Conservation (phyloP, 2,113 vertebrate genomes). For the Macrotus californicus region DNA sequence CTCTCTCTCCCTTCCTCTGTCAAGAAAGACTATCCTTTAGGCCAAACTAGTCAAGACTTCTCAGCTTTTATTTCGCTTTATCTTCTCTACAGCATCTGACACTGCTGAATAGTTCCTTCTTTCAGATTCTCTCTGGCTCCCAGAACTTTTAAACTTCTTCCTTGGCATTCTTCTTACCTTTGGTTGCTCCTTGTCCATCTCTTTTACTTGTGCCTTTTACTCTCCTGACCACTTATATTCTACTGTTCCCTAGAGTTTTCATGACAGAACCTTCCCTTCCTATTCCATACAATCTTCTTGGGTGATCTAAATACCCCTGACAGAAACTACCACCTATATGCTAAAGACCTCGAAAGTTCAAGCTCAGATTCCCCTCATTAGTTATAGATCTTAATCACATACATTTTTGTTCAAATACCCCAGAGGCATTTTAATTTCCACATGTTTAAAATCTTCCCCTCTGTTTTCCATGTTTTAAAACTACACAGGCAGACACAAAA, state of each 20-base stretch:
- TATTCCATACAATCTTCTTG: not conserved
- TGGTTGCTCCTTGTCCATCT: not conserved
- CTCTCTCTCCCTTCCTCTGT: too few relatives aligned
- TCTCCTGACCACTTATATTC: not conserved
- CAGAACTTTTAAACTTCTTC: not conserved
- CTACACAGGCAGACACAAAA: not conserved
- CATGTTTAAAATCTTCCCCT: not conserved
- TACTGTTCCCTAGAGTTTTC: not conserved
- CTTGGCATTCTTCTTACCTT: not conserved
- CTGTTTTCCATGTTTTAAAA: not conserved
- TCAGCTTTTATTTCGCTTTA: not conserved
- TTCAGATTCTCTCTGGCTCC: slow-evolving; percentile 9
- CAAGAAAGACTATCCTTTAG: not conserved
- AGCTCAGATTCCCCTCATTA: not conserved
- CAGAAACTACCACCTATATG: not conserved
- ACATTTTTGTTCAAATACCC: not conserved
- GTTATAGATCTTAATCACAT: not conserved
- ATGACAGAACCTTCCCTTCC: not conserved
- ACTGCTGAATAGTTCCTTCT: not conserved
- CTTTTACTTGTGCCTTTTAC: not conserved
- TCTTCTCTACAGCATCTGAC: not conserved
- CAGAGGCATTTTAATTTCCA: not conserved
- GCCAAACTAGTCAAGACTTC: not conserved
- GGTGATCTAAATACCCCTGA: not conserved
- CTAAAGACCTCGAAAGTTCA: not conserved